phyloP scores from a whole-genome alignment of 2,888 invertebrate species.

The Horisme vitalbata region DNA sequence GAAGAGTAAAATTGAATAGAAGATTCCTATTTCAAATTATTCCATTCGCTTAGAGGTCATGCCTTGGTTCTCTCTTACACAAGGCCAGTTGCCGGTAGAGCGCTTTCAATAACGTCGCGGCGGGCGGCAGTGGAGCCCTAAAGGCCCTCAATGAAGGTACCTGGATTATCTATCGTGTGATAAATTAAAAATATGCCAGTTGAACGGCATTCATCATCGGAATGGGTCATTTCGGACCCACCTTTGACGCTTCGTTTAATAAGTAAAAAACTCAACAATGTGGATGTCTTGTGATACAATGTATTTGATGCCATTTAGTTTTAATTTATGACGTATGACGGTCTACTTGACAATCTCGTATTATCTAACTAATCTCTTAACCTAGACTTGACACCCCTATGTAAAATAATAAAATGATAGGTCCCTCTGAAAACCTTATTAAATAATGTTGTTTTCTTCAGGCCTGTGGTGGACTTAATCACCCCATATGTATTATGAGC shows the following conservation, averaged over 20 bases:
- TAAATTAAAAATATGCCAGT: slow-evolving; percentile 81
- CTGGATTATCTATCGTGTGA: slow-evolving; percentile 75
- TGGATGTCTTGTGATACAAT: slow-evolving; percentile 22
- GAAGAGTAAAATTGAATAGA: no score
- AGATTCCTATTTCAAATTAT: no score
- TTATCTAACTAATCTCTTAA: no score
- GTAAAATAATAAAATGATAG: no score
- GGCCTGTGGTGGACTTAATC: no score
- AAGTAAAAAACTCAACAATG: slow-evolving; percentile 42
- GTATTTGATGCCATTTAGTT: slow-evolving; percentile 10
- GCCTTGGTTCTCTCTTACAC: slow-evolving; percentile 24
- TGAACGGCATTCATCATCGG: slow-evolving; percentile 73
- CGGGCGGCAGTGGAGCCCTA: slow-evolving; percentile 57
- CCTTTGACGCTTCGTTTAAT: slow-evolving; percentile 46
- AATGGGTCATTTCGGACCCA: slow-evolving; percentile 58
- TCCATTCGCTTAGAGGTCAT: slow-evolving; percentile 18
- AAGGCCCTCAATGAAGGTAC: slow-evolving; percentile 70
- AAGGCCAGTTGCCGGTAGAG: slow-evolving; percentile 40
- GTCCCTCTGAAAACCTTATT: no score
- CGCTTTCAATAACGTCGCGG: slow-evolving; percentile 53
- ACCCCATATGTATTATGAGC: no score
- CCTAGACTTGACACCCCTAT: no score
- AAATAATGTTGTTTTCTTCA: no score
- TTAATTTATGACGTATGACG: background rate
- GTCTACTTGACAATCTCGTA: no score